Base-by-base conservation (phyloP, 2,888 invertebrate species). In the Drosophila silvestris region DNA sequence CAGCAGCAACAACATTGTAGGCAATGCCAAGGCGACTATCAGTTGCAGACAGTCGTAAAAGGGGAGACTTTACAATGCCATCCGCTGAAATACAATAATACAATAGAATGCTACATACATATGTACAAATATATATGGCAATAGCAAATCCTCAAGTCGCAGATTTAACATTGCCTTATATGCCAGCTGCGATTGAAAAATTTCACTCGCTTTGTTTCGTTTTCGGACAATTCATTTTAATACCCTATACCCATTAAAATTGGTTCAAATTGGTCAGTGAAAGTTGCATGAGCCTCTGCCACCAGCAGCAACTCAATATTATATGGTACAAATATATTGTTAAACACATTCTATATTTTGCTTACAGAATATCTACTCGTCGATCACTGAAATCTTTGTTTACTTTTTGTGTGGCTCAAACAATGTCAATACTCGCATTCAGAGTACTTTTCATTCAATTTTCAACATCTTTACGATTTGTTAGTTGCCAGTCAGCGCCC, bases 381-480 rank as follows among this genome's bases (percentile, higher is more conserved):
- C 41, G 3, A 5, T 35, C 59, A n/a, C 5, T 5, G 2, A 4
- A 0, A 1, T 5, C 6, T 14, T 14, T 32, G 0, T 33, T 22
- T 33, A 26, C 1, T 47, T 60, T 52, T 44, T 39, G 50, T 65
- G 64, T 60, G 53, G 32, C 71, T 59, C 56, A 52, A 65, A 76
- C 72, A 73, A 75, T 76, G 81, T 76, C 80, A 82, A 82, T 71
- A 56, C 76, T 70, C 66, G 79, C 59, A 62, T 70, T 68, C 70
- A 67, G 57, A 69, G 68, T 71, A 68, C 77, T 79, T 87, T 75
- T 74, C 81, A 88, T 85, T 90, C 85, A 85, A 90, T 85, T 89
- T 86, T 77, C 72, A 77, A 79, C 86, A 75, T 77, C 73, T 72
- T 85, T 82, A 74, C 85, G 85, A 90, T 90, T 90, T 85, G 90